Conservation (phyloP, 2,113 vertebrate genomes). For the Megaceryle torquata region DNA sequence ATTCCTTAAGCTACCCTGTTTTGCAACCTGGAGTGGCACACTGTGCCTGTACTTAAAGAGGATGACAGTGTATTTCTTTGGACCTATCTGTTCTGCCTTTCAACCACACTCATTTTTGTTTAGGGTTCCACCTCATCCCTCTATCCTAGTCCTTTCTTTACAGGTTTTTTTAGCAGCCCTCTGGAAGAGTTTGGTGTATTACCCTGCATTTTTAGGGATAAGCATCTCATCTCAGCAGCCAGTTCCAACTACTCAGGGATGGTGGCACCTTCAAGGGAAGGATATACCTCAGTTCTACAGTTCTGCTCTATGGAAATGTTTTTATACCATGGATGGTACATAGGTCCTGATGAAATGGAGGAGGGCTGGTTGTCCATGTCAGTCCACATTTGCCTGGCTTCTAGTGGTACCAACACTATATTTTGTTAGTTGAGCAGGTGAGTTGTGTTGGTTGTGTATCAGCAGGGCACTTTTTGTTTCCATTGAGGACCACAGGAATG, state of each 20-base stretch:
- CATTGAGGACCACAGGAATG: neutral
- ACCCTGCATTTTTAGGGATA: neutral
- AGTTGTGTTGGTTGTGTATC: neutral
- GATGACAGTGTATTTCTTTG: neutral
- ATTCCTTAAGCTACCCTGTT: neutral
- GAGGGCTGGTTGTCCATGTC: neutral
- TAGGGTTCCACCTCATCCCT: neutral
- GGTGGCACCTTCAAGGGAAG: neutral
- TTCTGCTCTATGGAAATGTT: neutral
- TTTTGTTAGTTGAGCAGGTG: fast-evolving
- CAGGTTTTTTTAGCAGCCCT: neutral
- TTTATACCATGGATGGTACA: neutral
- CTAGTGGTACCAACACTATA: neutral
- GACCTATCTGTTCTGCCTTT: neutral
- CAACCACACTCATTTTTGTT: neutral
- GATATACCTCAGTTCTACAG: neutral
- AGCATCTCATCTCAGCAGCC: neutral
- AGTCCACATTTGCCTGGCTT: neutral
- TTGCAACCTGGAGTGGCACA: neutral
- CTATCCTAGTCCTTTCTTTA: neutral
- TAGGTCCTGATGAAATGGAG: neutral
- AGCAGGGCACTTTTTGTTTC: fast-evolving
- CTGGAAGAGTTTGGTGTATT: neutral
- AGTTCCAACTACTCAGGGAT: neutral
- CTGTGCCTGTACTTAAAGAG: neutral